Percentiles rank a stretch among this genome's conserved stretches.
phyloP scores from a whole-genome alignment of 2,113 vertebrate genomes.

The Nestor notabilis region DNA sequence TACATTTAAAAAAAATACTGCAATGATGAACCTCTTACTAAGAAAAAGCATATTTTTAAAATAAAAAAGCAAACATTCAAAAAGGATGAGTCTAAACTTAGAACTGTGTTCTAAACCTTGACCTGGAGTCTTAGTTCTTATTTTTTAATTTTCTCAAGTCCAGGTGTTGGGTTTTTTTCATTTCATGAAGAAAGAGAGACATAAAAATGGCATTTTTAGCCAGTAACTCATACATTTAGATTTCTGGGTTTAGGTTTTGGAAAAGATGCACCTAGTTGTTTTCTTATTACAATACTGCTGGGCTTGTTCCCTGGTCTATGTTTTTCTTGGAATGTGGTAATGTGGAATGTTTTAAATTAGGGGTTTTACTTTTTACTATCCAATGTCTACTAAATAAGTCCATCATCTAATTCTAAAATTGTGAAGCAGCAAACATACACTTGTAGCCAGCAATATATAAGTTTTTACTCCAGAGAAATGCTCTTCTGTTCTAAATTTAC shows the following conservation, averaged over 20 bases:
- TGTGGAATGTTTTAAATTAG: conserved; percentile 82
- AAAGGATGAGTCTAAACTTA: not conserved
- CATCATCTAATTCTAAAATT: conserved; percentile 82
- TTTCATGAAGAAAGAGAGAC: conserved; percentile 61
- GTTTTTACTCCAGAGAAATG: conserved; percentile 76
- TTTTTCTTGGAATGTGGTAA: conserved; percentile 81
- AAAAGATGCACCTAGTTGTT: conserved; percentile 83
- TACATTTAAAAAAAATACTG: not conserved
- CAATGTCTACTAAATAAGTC: conserved; percentile 82
- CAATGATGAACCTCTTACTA: not conserved
- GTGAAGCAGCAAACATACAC: conserved; percentile 77
- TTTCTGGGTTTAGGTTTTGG: conserved; percentile 79
- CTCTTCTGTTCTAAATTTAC: conserved; percentile 81
- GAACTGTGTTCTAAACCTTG: not conserved
- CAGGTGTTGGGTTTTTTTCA: conserved; percentile 23
- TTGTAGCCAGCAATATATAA: conserved; percentile 76
- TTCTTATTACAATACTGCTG: conserved; percentile 84
- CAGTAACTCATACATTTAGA: conserved; percentile 76
- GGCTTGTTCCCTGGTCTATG: conserved; percentile 79
- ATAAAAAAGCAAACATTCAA: not conserved
- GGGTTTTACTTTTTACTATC: conserved; percentile 79
- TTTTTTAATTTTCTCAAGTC: conserved; percentile 49
- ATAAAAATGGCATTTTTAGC: conserved; percentile 74
- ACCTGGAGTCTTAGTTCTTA: not conserved
- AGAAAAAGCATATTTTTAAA: not conserved